A percentile compares a stretch with the other conserved stretches of the same genome.
Conservation (phyloP, 1,140 invertebrate genomes). For the Meloidogyne chitwoodi region DNA sequence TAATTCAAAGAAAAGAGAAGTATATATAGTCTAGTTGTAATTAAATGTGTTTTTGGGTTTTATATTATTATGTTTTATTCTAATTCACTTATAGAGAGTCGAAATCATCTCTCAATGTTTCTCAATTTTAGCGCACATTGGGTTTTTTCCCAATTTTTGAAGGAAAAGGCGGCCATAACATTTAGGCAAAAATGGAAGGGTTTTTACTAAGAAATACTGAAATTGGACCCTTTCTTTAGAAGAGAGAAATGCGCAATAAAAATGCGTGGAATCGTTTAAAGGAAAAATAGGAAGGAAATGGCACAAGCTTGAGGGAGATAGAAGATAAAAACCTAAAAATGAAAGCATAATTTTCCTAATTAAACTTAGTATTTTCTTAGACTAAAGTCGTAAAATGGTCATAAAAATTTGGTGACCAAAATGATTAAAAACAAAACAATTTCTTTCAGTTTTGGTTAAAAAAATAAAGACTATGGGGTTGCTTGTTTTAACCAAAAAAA, state of each 20-base stretch:
- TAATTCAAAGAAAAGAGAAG: background rate
- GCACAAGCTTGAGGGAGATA: background rate
- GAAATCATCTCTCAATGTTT: background rate
- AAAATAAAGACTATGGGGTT: background rate
- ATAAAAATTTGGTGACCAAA: background rate
- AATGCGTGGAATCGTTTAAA: background rate
- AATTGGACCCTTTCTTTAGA: constrained; percentile 2
- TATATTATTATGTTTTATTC: background rate
- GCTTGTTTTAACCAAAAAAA: background rate
- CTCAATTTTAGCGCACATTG: background rate
- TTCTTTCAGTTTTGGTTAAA: background rate
- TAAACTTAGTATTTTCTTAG: background rate
- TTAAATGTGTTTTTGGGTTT: background rate
- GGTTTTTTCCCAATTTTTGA: background rate
- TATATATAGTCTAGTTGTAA: background rate
- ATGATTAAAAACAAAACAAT: background rate
- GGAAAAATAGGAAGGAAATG: background rate
- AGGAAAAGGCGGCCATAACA: background rate
- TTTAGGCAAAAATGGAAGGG: background rate
- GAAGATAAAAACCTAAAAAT: background rate
- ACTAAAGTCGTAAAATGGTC: background rate
- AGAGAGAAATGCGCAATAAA: background rate
- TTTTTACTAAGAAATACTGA: constrained; percentile 9
- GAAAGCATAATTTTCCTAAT: background rate
- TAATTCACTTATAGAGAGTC: background rate